Conservation (phyloP, 2,113 vertebrate species). For the Bos taurus region DNA sequence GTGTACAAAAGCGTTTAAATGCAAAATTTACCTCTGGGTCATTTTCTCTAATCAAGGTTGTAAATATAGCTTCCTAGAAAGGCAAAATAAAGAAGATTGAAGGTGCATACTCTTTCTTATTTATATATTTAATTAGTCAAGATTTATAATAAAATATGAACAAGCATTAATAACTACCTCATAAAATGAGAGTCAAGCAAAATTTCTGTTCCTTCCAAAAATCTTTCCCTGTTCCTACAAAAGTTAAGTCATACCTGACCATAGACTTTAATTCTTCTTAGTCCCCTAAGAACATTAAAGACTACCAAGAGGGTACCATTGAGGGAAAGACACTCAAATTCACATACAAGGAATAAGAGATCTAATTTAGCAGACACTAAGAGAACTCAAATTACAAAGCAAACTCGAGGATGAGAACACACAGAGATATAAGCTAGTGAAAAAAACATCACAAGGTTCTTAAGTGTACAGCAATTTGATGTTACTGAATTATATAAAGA, state of each 20-base stretch:
- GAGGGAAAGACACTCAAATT: background rate
- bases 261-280: background rate
- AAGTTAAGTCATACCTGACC: background rate
- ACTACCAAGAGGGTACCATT: background rate
- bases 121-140: background rate
- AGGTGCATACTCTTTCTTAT: background rate
- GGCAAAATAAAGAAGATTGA: background rate
- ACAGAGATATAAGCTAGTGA: background rate
- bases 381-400: slow-evolving; percentile 3
- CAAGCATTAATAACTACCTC: background rate
- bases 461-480: background rate
- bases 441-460: background rate
- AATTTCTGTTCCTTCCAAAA: background rate
- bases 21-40: slow-evolving; percentile 78
- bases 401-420: background rate
- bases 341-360: background rate
- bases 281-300: background rate
- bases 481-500: background rate
- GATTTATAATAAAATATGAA: background rate
- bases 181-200: background rate
- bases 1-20: background rate
- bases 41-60: slow-evolving; percentile 78
- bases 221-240: background rate
- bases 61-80: slow-evolving; percentile 84
- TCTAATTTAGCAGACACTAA: background rate